Base-by-base conservation (phyloP, 2,888 invertebrate species). In the Spodoptera exigua region DNA sequence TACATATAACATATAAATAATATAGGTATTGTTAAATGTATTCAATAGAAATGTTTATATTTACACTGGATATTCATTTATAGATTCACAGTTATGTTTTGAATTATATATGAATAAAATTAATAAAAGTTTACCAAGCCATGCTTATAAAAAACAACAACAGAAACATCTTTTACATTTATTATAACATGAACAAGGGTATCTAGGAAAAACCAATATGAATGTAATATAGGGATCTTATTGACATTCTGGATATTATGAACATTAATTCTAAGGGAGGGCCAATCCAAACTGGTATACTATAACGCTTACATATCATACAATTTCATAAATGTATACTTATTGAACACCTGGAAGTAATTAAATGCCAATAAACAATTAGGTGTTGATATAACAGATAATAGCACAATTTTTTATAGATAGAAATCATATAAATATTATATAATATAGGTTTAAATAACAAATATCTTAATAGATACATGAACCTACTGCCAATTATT, bases 221-320 rank as follows among this genome's bases (percentile, higher is more conserved):
- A 17, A 37, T 18, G n/a, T 14, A 10, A 41, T 17, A 27, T 27
- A 44, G 34, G 27, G 36, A 52, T 21, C 36, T 45, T 17, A 55
- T 65, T 58, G 34, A 48, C 18, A 48, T 53, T 16, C 41, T 37
- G 27, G 7, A 27, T 7, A 27, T 27, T 27, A 9, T 27, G 27
- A n/a, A n/a, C n/a, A n/a, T n/a, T n/a, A n/a, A n/a, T n/a, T n/a
- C n/a, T n/a, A n/a, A n/a, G 55, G 17, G 39, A 53, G 40, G 21
- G n/a, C 56, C 27, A 55, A 32, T 13, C 17, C 32, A 54, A 57
- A 63, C 37, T 43, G 32, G 18, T 35, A 58, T 61, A 69, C n/a
- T 40, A 75, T 56, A 49, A 74, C 58, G 54, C 56, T 48, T 55
- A 70, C 54, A 58, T 27, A 9, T 27, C 52, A 46, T 45, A 56